A percentile compares a stretch with the other conserved stretches of the same genome.
Evolutionary conservation across 2,113 vertebrate genomes (phyloP).

Genomic region (Chrysemys picta): DNA sequence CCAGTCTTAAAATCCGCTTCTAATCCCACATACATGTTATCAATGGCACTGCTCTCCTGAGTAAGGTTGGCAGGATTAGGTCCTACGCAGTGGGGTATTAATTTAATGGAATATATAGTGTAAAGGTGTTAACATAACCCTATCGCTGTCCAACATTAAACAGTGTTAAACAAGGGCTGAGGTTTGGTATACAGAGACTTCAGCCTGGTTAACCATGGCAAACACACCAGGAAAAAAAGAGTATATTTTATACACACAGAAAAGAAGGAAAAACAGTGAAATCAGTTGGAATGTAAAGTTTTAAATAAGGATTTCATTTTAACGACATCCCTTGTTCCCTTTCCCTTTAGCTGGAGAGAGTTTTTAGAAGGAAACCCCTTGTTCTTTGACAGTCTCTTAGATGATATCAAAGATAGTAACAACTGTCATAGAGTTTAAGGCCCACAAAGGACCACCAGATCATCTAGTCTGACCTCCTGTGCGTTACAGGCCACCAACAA

Average conservation of each 20-base stretch:
- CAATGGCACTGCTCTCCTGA: not conserved
- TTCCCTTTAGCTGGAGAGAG: not conserved
- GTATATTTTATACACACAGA: not conserved
- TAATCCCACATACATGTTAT: slow-evolving; percentile 41
- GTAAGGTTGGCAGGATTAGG: slow-evolving; percentile 2
- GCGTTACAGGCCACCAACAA: no score
- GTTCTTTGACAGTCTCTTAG: not conserved
- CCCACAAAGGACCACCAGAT: no score
- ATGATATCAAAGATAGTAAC: not conserved
- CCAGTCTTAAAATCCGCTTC: slow-evolving; percentile 32
- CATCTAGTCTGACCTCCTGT: no score
- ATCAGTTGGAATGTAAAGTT: not conserved
- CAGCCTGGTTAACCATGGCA: not conserved
- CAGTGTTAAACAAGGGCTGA: not conserved
- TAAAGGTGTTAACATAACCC: not conserved
- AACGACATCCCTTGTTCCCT: not conserved
- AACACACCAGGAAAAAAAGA: not conserved
- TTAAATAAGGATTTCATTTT: not conserved
- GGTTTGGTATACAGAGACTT: not conserved
- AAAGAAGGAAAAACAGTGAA: not conserved
- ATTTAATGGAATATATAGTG: not conserved
- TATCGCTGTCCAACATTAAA: not conserved
- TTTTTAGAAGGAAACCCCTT: not conserved
- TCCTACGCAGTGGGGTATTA: not conserved
- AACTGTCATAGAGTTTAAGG: no score